A percentile compares a stretch with the other conserved stretches of the same genome.
Evolutionary conservation across 2,797 vertebrate genomes (phyloP).

Genomic region (Mormyrus hasselquistii): DNA sequence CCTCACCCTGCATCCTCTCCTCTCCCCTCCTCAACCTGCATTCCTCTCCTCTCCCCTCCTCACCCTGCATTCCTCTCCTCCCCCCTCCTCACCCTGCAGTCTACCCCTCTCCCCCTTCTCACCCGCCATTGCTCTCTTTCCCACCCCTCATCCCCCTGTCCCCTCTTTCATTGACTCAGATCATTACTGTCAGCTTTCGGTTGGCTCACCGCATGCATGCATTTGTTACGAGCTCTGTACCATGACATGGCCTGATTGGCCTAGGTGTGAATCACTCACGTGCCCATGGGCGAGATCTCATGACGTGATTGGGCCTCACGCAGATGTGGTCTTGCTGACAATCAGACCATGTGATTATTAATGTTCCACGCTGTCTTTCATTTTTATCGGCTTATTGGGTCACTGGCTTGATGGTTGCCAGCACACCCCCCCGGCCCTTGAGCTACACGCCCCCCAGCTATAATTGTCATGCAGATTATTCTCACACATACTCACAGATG

Average conservation of each 20-base stretch:
- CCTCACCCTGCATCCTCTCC: too few species aligned
- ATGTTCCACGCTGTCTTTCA: neutral
- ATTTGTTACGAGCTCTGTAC: neutral
- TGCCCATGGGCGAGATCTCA: neutral
- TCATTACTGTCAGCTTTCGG: constrained; percentile 23
- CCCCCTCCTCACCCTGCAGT: too few species aligned
- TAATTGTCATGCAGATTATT: neutral
- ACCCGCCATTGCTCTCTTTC: too few species aligned
- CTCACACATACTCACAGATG: neutral
- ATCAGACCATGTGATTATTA: neutral
- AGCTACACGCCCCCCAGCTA: neutral
- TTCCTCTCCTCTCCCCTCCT: too few species aligned
- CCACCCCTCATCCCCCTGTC: constrained; percentile 18
- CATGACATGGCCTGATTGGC: neutral
- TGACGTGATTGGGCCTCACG: neutral
- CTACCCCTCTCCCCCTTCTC: too few species aligned
- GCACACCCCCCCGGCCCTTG: neutral
- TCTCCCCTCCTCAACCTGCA: too few species aligned
- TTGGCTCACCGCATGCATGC: neutral
- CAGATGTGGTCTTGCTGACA: neutral
- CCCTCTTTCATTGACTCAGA: constrained; percentile 13
- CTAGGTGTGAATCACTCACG: neutral
- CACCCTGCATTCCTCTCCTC: too few species aligned
- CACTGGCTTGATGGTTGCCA: neutral
- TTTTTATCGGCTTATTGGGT: neutral